Base-by-base conservation (phyloP, 2,888 invertebrate species). In the Dendrolimus pini region DNA sequence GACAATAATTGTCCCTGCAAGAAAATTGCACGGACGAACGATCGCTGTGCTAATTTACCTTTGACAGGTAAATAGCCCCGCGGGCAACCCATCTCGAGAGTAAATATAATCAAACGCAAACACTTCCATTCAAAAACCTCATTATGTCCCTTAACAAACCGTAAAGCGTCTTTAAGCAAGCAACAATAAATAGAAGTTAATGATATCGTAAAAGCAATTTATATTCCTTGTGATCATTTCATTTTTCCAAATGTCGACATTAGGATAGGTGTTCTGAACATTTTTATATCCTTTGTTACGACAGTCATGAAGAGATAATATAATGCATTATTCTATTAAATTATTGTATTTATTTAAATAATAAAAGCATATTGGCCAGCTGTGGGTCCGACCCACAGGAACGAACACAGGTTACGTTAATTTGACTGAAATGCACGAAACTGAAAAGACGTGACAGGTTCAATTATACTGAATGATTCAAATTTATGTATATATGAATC, bases 171-270 rank as follows among this genome's bases (percentile, higher is more conserved):
- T 69, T 70, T 69, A 72, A 73, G 66, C 67, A 69, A 72, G 63
- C 67, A 70, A 69, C 67, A 69, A 68, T 74, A 73, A 72, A 71
- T 69, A 69, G 65, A 71, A 71, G 69, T 70, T 74, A 77, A 78
- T 73, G 73, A 70, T 66, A 63, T 71, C 72, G 67, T 74, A 74
- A 71, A 74, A 69, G 69, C 71, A 69, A 70, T 72, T 74, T 73
- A 72, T 71, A 70, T 71, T 71, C 66, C 63, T 68, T 55, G 58
- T 63, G 68, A 68, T 64, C 65, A 59, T 68, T 70, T 65, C 64
- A 66, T 67, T 61, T 61, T 63, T 55, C 62, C 61, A 67, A 66
- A 68, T 70, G 68, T 47, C 9, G 56, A 56, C 52, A 54, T 59
- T 55, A 56, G 55, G 8, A 12, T 56, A 57, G 60, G 57, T 59